Conservation (phyloP, 2,113 vertebrate genomes). For the Pagrus major region DNA sequence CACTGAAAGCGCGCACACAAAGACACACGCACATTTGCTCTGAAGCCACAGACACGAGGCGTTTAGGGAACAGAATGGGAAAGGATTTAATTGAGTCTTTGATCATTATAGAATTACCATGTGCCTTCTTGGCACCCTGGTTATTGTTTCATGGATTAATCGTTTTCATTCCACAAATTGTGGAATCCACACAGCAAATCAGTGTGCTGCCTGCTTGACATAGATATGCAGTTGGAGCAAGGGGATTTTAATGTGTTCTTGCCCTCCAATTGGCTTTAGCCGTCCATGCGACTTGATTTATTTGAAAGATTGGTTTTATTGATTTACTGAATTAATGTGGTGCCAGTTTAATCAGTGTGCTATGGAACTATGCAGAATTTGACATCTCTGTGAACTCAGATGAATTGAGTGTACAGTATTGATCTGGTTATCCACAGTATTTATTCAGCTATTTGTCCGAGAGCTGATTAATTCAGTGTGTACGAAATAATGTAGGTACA, state of each 20-base stretch:
- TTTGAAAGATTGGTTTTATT: slow-evolving; percentile 85
- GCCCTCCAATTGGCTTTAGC: slow-evolving; percentile 75
- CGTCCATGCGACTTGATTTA: slow-evolving; percentile 80
- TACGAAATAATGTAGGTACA: slow-evolving; percentile 66
- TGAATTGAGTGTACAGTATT: slow-evolving; percentile 82
- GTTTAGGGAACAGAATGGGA: slow-evolving; percentile 73
- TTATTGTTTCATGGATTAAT: slow-evolving; percentile 82
- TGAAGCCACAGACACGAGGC: slow-evolving; percentile 60
- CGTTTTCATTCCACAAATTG: slow-evolving; percentile 80
- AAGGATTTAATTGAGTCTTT: slow-evolving; percentile 79
- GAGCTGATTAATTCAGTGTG: slow-evolving; percentile 80
- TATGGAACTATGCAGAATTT: slow-evolving; percentile 79
- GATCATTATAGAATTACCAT: slow-evolving; percentile 80
- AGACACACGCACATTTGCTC: slow-evolving; percentile 34
- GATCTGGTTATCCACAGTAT: slow-evolving; percentile 83
- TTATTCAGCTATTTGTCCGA: slow-evolving; percentile 84
- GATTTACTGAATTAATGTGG: slow-evolving; percentile 84
- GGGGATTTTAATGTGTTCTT: slow-evolving; percentile 74
- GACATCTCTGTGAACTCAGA: slow-evolving; percentile 84
- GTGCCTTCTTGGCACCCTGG: slow-evolving; percentile 76
- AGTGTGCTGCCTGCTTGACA: slow-evolving; percentile 71
- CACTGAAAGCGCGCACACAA: slow-evolving; percentile 7
- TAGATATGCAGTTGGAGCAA: slow-evolving; percentile 74
- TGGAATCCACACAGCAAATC: slow-evolving; percentile 76
- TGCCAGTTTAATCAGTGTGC: slow-evolving; percentile 82